Percentiles rank a stretch among this genome's conserved stretches.
Conservation (phyloP, 92 coral and sea anemone genomes). For the Plumapathes pennacea region DNA sequence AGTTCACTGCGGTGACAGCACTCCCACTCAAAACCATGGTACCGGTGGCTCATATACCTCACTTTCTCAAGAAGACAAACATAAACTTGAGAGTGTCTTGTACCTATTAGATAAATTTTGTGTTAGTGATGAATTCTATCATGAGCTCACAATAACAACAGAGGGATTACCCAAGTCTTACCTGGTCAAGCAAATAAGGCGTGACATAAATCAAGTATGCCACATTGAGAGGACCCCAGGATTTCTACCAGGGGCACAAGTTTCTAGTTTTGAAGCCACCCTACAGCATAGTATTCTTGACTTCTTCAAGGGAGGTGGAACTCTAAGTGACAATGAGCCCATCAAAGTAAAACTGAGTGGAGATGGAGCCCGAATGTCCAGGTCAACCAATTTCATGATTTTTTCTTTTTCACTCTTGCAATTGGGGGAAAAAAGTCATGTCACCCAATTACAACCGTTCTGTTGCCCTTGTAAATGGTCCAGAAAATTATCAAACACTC, state of each 20-base stretch:
- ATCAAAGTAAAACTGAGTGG: slow-evolving; percentile 47
- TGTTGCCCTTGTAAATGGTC: slow-evolving; percentile 43
- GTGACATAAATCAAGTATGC: slow-evolving; percentile 30
- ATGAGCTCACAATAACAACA: slow-evolving; percentile 27
- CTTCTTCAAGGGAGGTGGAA: slow-evolving; percentile 12
- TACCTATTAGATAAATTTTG: slow-evolving; percentile 44
- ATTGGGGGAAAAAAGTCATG: slow-evolving; percentile 8
- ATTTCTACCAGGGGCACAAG: slow-evolving; percentile 16
- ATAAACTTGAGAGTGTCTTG: slow-evolving; percentile 16
- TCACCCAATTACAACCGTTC: slow-evolving; percentile 7
- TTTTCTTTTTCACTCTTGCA: slow-evolving; percentile 11
- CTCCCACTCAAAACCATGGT: neutral
- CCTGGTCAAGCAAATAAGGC: slow-evolving; percentile 26
- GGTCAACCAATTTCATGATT: slow-evolving; percentile 1
- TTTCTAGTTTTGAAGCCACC: slow-evolving; percentile 25
- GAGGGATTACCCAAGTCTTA: slow-evolving; percentile 40
- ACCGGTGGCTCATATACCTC: too few relatives aligned
- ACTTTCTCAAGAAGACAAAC: neutral
- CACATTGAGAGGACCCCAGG: slow-evolving; percentile 39
- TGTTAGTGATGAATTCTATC: slow-evolving; percentile 48
- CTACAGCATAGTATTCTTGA: slow-evolving; percentile 39
- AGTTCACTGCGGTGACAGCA: neutral
- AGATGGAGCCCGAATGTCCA: slow-evolving; percentile 50
- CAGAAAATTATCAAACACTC: slow-evolving; percentile 46
- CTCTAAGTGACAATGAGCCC: slow-evolving; percentile 17